Evolutionary conservation across 2,888 invertebrate species (phyloP), one percentile per base, ranked within the genome.

Genomic region (Schrankia costaestrigalis): DNA sequence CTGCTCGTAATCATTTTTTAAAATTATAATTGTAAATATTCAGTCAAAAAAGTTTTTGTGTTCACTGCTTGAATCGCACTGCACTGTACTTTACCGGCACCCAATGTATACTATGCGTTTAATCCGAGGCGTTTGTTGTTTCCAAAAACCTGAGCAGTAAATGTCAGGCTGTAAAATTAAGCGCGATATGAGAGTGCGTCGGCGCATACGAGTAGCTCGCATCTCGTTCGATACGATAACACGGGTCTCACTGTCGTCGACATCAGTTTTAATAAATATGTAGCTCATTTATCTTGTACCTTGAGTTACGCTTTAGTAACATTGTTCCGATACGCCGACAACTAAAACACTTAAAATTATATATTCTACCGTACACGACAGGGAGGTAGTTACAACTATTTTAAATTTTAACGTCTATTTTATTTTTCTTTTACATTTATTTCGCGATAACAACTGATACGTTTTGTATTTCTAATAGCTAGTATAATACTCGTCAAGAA

Each of bases 91-190:
- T 59, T 63, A 68, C 58, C 57, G 54, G 46, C 67, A 68, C 63
- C 54, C 61, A 65, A 48, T 66, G 59, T 56, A 63, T 71, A 76
- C 76, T 80, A 69, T 67, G 51, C 60, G 53, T 53, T 76, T 74
- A 74, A 80, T 78, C 75, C 72, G 72, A 61, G 56, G 59, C 65
- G 64, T 69, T 53, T 70, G 69, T 68, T 57, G 77, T 79, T 79
- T 75, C 81, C 81, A 71, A 86, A 84, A 83, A 79, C 74, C 70
- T 71, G 78, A 72, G 71, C 71, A 71, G 73, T 80, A 77, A 79
- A 79, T 73, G 73, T 78, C 71, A 67, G 69, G 72, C 75, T 77
- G 75, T 78, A 77, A 78, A 74, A 65, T 69, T 68, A 69, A 69
- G 65, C 72, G 74, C 75, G 79, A 70, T 78, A 76, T 70, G 71